Conservation (phyloP, 2,113 vertebrate genomes). For the Gopherus flavomarginatus region DNA sequence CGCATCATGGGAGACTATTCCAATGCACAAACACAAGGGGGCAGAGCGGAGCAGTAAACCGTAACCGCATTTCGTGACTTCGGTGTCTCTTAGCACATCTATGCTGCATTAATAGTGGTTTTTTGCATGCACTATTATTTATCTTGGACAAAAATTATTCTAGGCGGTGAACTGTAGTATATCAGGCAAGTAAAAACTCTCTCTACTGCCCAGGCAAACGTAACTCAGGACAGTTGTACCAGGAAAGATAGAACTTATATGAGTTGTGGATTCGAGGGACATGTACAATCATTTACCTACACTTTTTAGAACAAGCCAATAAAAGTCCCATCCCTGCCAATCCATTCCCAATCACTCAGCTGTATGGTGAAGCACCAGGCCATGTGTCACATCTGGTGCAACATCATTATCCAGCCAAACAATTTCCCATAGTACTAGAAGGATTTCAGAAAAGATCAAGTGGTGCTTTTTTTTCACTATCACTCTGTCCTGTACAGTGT, state of each 20-base stretch:
- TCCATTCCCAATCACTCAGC: neutral
- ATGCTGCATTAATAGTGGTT: accelerated
- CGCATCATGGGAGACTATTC: accelerated
- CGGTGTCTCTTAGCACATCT: neutral
- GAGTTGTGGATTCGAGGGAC: neutral
- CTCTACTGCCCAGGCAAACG: neutral
- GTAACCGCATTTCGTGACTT: neutral
- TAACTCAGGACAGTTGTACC: neutral
- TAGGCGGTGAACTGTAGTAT: neutral
- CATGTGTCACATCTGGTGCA: too few relatives aligned
- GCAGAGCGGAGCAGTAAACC: neutral
- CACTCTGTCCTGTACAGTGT: too few relatives aligned
- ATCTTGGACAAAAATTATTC: neutral
- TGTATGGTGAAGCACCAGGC: neutral
- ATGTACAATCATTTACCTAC: accelerated
- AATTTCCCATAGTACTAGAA: too few relatives aligned
- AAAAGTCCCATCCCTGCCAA: neutral
- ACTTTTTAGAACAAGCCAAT: neutral
- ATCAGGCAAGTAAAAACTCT: neutral
- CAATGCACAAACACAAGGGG: neutral
- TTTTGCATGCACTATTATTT: neutral
- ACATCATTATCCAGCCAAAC: too few relatives aligned
- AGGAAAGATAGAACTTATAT: neutral
- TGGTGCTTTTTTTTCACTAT: too few relatives aligned
- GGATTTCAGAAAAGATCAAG: too few relatives aligned